Evolutionary conservation across 2,888 invertebrate genomes (phyloP).

Genomic region (Balanococcus diminutus): DNA sequence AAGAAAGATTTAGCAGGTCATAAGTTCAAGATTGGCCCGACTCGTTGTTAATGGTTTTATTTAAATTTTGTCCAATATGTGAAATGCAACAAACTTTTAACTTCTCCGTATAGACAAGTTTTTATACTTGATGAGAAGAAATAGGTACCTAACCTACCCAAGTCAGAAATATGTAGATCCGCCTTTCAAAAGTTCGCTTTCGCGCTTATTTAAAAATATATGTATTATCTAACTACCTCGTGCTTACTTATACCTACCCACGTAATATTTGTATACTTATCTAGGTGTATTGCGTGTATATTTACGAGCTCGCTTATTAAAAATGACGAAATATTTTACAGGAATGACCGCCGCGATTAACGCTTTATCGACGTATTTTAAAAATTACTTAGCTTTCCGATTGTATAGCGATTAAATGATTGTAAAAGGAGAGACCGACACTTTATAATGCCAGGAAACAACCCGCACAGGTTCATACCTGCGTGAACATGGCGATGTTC

Average conservation of each 20-base stretch:
- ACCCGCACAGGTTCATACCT: conserved; percentile 34
- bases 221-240: not conserved
- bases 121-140: no score
- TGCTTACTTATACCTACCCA: not conserved
- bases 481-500: conserved; percentile 48
- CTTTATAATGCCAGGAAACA: conserved; percentile 19
- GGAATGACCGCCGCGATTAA: conserved; percentile 3
- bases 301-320: not conserved
- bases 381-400: not conserved
- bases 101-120: no score
- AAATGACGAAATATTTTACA: conserved; percentile 3
- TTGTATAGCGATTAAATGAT: not conserved
- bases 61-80: no score
- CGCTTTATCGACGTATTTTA: not conserved
- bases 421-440: not conserved
- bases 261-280: not conserved
- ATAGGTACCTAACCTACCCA: not conserved
- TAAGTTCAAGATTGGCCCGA: no score
- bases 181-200: not conserved
- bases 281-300: not conserved
- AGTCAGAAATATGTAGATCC: not conserved
- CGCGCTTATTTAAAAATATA: not conserved
- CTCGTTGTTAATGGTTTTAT: no score
- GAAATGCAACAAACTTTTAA: no score
- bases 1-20: no score